Percentiles rank a stretch among this genome's conserved stretches.
phyloP scores from a whole-genome alignment of 2,797 vertebrate species.

The Limnodromus scolopaceus region DNA sequence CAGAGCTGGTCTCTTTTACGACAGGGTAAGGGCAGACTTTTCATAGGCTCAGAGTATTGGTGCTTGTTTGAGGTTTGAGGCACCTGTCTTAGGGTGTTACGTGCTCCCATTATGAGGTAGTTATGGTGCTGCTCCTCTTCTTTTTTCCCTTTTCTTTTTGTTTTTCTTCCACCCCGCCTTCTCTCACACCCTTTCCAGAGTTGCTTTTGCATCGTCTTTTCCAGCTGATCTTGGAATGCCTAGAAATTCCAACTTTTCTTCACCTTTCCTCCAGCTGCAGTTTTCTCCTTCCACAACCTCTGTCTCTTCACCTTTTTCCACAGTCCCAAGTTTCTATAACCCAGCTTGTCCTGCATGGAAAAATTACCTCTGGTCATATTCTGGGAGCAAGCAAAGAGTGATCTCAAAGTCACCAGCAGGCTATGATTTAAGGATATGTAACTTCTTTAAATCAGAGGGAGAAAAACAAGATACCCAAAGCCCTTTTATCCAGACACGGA shows the following conservation, averaged over 20 bases:
- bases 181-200: neutral
- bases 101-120: neutral
- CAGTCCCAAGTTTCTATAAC: neutral
- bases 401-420: neutral
- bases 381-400: neutral
- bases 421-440: neutral
- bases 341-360: neutral
- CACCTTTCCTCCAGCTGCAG: neutral
- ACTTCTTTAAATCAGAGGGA: neutral
- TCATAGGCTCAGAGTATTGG: conserved; percentile 5
- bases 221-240: neutral
- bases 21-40: conserved; percentile 26
- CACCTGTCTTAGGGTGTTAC: conserved; percentile 53
- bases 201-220: neutral
- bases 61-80: conserved; percentile 38
- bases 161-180: neutral
- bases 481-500: neutral
- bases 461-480: neutral
- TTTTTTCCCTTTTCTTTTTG: neutral
- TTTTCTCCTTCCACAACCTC: neutral
- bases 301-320: neutral
- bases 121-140: neutral
- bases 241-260: neutral
- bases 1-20: conserved; percentile 32
- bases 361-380: neutral